These are phyloP conservation scores for Lytechinus variegatus DNA, from an alignment of 35 echinoderm and acorn worm species.

Conservation along the genomic window DNA sequence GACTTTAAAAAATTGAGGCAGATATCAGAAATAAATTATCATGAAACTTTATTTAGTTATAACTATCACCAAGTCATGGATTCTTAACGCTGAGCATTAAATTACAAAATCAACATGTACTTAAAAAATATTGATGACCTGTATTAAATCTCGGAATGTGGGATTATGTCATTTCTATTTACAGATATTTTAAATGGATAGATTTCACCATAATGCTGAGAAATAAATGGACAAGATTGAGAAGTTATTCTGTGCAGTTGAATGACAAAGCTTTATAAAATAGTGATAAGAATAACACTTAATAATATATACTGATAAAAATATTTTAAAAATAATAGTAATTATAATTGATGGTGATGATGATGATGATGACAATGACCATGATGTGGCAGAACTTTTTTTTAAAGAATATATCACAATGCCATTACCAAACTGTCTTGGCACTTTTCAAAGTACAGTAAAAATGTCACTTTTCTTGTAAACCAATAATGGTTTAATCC, in stretches of 20 bases:
- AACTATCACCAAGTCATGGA: neutral
- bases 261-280: neutral
- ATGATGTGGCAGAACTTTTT: too few relatives aligned
- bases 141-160: neutral
- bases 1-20: neutral
- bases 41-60: neutral
- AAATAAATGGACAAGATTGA: neutral
- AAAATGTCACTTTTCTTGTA: too few relatives aligned
- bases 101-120: neutral
- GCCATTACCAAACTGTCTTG: too few relatives aligned
- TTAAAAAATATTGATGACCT: neutral
- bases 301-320: too few relatives aligned
- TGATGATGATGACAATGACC: too few relatives aligned
- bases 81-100: neutral
- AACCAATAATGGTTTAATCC: too few relatives aligned
- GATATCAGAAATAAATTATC: neutral
- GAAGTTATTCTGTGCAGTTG: neutral
- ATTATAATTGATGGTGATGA: too few relatives aligned
- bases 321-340: too few relatives aligned
- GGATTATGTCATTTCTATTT: neutral
- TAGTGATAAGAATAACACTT: neutral
- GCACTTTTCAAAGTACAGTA: too few relatives aligned
- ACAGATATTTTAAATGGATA: neutral
- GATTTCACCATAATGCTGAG: neutral
- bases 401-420: too few relatives aligned